These are phyloP conservation scores for Fregetta grallaria DNA, from an alignment of 2,113 vertebrate species.

Conservation along the genomic window DNA sequence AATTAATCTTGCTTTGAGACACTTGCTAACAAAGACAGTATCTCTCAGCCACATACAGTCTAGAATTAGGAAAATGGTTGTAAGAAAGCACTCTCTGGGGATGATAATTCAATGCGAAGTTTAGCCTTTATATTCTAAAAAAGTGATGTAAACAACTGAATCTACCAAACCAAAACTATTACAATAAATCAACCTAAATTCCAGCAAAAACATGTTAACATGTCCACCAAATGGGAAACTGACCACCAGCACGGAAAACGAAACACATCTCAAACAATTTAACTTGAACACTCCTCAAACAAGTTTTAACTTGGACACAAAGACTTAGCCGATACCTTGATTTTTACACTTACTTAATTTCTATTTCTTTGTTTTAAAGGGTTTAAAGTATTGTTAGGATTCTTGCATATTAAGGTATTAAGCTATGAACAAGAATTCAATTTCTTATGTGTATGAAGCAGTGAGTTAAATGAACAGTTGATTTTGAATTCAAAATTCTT, in stretches of 20 bases:
- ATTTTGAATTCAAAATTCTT: neutral
- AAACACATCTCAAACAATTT: neutral
- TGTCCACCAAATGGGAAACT: neutral
- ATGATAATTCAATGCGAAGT: neutral
- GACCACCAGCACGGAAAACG: neutral
- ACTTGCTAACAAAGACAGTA: neutral
- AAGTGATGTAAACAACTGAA: fast-evolving
- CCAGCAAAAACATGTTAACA: neutral
- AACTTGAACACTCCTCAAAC: neutral
- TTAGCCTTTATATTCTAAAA: neutral
- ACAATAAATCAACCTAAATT: neutral
- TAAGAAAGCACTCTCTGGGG: neutral
- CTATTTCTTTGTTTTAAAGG: neutral
- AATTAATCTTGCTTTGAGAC: neutral
- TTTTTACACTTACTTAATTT: neutral
- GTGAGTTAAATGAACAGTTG: neutral
- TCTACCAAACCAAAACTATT: neutral
- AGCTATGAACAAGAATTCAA: neutral
- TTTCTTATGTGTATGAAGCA: neutral
- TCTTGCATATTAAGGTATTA: neutral
- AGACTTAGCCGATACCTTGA: fast-evolving
- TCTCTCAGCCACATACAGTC: neutral
- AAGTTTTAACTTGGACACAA: neutral
- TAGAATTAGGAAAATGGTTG: neutral
- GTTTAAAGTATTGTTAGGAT: neutral